Evolutionary conservation across 2,888 invertebrate genomes (phyloP), one percentile per base, ranked within the genome.

Genomic region (Thymelicus acteon): DNA sequence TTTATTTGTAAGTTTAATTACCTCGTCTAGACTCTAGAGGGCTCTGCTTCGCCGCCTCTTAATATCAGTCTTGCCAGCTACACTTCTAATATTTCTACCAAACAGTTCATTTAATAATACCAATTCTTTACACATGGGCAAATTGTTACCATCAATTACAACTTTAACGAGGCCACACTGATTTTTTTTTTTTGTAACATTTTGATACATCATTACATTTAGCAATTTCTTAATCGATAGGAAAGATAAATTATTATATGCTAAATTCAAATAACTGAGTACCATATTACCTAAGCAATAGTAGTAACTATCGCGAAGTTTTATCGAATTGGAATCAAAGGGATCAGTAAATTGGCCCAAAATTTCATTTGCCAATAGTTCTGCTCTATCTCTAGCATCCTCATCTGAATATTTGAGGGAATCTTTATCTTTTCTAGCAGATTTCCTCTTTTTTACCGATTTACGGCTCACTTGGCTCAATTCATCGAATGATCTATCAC

Each of bases 191-290:
- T 76, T 83, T 3, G 74, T 44, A 0, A 39, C 10, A 60, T 74
- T 80, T 69, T 90, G 90, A 72, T 88, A 81, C 10, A 76, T 60
- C 10, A 88, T 54, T 2, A 87, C 80, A 3, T 75, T 54, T 37
- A 75, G 63, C 19, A 91, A 60, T 73, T 82, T 84, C 19, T 79
- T 80, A 2, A 88, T 54, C 69, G 78, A 80, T 1, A 76, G 7
- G 72, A 78, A 85, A 6, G 81, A 74, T 37, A 90, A 77, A 73
- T 85, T 76, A 68, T 90, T 91, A 69, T 87, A 89, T 0, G 85
- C 78, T n/a, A 90, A 72, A 75, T 90, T 91, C 57, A 90, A 78
- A 76, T 83, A 84, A 65, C 83, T 81, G 1, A 90, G 77, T 3
- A 75, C 72, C 64, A 86, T 79, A 68, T 90, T 91, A 0, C 90